These are phyloP conservation scores for Gymnoscopelus braueri DNA, from an alignment of 2,797 vertebrate species.

Conservation along the genomic window DNA sequence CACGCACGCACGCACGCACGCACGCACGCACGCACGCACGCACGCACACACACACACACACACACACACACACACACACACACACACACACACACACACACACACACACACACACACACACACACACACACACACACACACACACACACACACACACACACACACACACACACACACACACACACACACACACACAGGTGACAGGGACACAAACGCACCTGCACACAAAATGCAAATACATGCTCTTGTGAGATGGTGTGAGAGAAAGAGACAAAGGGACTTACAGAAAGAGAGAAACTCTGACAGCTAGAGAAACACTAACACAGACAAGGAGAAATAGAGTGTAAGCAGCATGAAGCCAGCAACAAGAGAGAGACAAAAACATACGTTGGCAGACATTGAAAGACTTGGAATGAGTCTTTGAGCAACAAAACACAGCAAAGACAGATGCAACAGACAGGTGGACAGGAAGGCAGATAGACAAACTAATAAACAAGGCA, in stretches of 20 bases:
- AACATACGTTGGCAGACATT: slow-evolving; percentile 23
- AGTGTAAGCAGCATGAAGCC: slow-evolving; percentile 49
- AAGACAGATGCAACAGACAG: slow-evolving; percentile 18
- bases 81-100: slow-evolving; percentile 1
- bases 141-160: slow-evolving; percentile 33
- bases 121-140: slow-evolving; percentile 28
- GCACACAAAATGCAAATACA: slow-evolving; percentile 15
- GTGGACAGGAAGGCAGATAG: slow-evolving; percentile 13
- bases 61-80: not conserved
- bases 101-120: slow-evolving; percentile 21
- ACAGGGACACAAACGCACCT: slow-evolving; percentile 8
- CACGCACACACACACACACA: not conserved
- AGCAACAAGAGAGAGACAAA: slow-evolving; percentile 44
- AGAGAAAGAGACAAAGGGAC: slow-evolving; percentile 64
- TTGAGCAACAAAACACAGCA: not conserved
- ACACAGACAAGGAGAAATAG: slow-evolving; percentile 67
- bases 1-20: not conserved
- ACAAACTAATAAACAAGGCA: not conserved
- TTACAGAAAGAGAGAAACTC: slow-evolving; percentile 81
- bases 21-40: not conserved
- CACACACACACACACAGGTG: not conserved
- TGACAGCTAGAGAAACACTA: slow-evolving; percentile 82
- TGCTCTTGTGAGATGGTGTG: slow-evolving; percentile 6
- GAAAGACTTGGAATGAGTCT: not conserved
- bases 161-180: slow-evolving; percentile 11